Conservation (phyloP, 2,113 vertebrate genomes). For the Thunnus thynnus region DNA sequence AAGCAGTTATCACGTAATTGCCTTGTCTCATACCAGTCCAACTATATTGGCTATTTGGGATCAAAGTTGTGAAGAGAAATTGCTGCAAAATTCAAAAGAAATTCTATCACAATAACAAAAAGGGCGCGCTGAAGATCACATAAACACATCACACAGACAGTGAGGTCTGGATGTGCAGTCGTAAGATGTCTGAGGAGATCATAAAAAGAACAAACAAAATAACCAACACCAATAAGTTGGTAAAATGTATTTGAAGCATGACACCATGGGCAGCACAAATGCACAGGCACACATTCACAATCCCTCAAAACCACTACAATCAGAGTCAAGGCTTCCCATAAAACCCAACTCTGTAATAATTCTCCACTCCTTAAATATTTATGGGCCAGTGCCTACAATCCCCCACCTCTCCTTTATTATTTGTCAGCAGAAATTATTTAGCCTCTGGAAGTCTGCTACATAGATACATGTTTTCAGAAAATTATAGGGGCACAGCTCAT, state of each 20-base stretch:
- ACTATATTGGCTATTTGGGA: neutral
- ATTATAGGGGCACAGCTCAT: conserved; percentile 54
- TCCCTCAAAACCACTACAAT: conserved; percentile 64
- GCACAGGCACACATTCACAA: conserved; percentile 30
- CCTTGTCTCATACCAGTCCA: neutral
- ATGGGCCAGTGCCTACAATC: conserved; percentile 61
- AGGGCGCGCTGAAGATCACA: neutral
- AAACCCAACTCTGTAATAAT: conserved; percentile 72
- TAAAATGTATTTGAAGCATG: conserved; percentile 25
- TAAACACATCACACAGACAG: conserved; percentile 20
- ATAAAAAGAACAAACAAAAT: conserved; percentile 44
- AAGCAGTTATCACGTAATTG: neutral
- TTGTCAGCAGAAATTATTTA: conserved; percentile 77
- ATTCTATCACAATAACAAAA: conserved; percentile 6
- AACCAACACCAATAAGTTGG: conserved; percentile 32
- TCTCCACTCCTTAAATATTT: conserved; percentile 78
- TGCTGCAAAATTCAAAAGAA: neutral
- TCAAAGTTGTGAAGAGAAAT: conserved; percentile 1
- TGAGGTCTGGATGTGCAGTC: neutral
- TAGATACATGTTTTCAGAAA: conserved; percentile 59
- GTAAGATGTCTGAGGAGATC: conserved; percentile 6
- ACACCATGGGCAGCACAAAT: neutral
- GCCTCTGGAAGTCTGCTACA: conserved; percentile 42
- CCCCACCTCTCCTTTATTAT: conserved; percentile 66
- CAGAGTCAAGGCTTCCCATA: conserved; percentile 53